Evolutionary conservation across 1,140 invertebrate genomes (phyloP).

Genomic region (Melanaphis sacchari): DNA sequence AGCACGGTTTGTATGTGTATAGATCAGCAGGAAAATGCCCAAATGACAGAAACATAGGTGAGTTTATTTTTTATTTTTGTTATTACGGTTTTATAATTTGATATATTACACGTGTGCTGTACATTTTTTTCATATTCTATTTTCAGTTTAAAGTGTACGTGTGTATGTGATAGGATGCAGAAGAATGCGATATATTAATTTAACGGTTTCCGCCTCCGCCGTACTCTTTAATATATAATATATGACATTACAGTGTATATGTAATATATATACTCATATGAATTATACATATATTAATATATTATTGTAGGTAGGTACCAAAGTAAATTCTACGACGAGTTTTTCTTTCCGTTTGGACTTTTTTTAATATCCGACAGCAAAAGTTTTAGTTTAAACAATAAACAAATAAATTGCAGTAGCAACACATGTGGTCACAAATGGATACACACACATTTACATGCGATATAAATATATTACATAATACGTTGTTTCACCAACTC

Average conservation of each 20-base stretch:
- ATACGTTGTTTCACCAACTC: background rate
- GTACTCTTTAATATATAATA: background rate
- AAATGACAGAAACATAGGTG: background rate
- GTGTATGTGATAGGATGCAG: background rate
- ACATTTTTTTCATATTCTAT: background rate
- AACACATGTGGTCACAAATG: background rate
- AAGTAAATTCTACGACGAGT: background rate
- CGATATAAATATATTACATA: background rate
- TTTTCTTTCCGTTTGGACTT: slow-evolving; percentile 13
- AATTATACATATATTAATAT: background rate
- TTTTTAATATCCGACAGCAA: slow-evolving; percentile 49
- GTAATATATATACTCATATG: background rate
- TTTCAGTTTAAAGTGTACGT: background rate
- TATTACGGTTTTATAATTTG: slow-evolving; percentile 5
- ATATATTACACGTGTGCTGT: background rate
- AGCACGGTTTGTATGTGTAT: background rate
- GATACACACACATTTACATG: background rate
- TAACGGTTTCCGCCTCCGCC: background rate
- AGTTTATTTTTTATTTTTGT: background rate
- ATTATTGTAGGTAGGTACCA: background rate
- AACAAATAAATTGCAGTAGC: background rate
- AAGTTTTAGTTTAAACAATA: slow-evolving; percentile 19
- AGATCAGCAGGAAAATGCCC: background rate
- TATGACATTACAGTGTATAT: background rate
- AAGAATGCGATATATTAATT: slow-evolving; percentile 4